Conservation (phyloP, 2,797 vertebrate genomes). For the Helostoma temminkii region DNA sequence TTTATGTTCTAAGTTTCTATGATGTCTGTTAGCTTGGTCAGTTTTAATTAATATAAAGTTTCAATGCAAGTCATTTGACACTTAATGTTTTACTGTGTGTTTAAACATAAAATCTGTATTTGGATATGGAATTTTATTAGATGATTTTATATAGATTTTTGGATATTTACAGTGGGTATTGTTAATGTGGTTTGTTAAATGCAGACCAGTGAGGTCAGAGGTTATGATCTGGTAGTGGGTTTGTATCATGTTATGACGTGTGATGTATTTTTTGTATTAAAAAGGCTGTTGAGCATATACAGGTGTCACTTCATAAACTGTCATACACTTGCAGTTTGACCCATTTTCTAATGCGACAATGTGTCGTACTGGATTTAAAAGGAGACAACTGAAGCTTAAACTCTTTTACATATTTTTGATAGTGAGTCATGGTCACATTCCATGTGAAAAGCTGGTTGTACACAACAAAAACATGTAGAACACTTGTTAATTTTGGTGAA, state of each 20-base stretch:
- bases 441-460: not conserved
- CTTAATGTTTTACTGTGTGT: too few relatives aligned
- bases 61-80: not conserved
- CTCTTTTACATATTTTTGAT: not conserved
- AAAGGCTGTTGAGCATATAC: not conserved
- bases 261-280: conserved; percentile 35
- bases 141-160: not conserved
- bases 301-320: not conserved
- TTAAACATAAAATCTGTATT: not conserved
- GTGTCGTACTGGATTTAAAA: not conserved
- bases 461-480: not conserved
- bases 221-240: conserved; percentile 17
- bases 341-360: not conserved
- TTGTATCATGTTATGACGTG: conserved; percentile 33
- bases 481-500: not conserved
- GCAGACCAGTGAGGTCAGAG: conserved; percentile 11
- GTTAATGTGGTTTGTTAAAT: not conserved
- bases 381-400: not conserved
- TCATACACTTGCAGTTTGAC: not conserved
- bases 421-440: not conserved
- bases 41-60: conserved; percentile 8
- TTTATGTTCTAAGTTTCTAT: too few relatives aligned
- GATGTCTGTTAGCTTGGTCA: not conserved
- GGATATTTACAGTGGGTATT: conserved; percentile 1
- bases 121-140: conserved; percentile 2